Evolutionary conservation across 2,797 vertebrate species (phyloP).

Genomic region (Ptychadena robeensis): DNA sequence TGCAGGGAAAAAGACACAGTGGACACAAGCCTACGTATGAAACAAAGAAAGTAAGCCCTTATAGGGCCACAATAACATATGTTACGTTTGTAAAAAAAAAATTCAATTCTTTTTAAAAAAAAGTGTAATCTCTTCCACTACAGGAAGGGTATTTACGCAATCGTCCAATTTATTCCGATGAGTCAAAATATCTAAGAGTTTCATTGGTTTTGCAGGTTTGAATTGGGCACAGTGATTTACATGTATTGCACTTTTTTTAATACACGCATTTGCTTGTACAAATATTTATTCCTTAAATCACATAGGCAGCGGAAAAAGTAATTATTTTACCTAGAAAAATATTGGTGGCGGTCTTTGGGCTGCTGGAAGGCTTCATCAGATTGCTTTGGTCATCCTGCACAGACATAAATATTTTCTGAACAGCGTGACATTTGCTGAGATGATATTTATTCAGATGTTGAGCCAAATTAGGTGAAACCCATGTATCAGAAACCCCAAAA

Average conservation of each 20-base stretch:
- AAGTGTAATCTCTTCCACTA: too few relatives aligned
- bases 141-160: not conserved
- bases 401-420: slow-evolving; percentile 63
- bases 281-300: slow-evolving; percentile 60
- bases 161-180: slow-evolving; percentile 34
- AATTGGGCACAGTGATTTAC: slow-evolving; percentile 46
- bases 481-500: slow-evolving; percentile 47
- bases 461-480: slow-evolving; percentile 59
- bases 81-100: too few relatives aligned
- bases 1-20: too few relatives aligned
- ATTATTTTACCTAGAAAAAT: slow-evolving; percentile 62
- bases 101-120: too few relatives aligned
- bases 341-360: slow-evolving; percentile 48
- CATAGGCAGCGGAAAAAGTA: slow-evolving; percentile 60
- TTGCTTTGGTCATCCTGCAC: slow-evolving; percentile 56
- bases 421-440: slow-evolving; percentile 60
- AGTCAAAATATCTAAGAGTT: slow-evolving; percentile 36
- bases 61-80: too few relatives aligned
- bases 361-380: slow-evolving; percentile 58
- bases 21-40: too few relatives aligned
- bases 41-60: too few relatives aligned
- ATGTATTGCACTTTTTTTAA: slow-evolving; percentile 33
- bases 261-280: slow-evolving; percentile 53
- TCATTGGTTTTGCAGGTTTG: slow-evolving; percentile 29
- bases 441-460: slow-evolving; percentile 60